Percentiles rank a stretch among this genome's conserved stretches.
phyloP scores from a whole-genome alignment of 2,113 vertebrate genomes.

The Neogale vison region DNA sequence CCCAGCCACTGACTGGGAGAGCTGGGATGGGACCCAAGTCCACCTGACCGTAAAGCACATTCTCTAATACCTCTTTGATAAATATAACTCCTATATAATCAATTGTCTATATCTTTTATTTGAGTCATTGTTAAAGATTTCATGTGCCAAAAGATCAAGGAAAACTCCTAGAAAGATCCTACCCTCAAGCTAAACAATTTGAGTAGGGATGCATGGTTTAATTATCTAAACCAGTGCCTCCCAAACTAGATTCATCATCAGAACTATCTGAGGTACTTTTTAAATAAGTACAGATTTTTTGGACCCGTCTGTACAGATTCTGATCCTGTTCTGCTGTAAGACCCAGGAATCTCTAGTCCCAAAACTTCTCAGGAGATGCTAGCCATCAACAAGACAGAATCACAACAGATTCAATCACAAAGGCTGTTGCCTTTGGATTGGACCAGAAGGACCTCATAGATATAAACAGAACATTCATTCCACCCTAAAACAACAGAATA shows the following conservation, averaged over 20 bases:
- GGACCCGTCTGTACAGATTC: neutral
- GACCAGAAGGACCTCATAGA: no score
- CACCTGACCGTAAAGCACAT: neutral
- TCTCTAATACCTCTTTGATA: neutral
- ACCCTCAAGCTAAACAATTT: neutral
- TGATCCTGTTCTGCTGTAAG: neutral
- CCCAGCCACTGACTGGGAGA: neutral
- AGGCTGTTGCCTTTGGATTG: neutral
- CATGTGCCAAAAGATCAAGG: neutral
- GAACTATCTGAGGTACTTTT: neutral
- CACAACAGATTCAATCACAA: neutral
- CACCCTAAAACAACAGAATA: no score
- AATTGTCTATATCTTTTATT: neutral
- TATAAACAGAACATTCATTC: no score
- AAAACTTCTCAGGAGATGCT: neutral
- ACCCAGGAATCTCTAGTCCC: neutral
- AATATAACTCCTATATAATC: neutral
- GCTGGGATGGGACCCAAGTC: neutral
- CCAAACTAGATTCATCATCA: neutral
- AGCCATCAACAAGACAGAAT: neutral
- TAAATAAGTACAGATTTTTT: no score
- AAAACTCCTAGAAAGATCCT: neutral
- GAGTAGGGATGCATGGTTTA: neutral
- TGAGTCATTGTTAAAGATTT: neutral
- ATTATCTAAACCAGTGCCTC: neutral